Conservation (phyloP, 53 echinoderm and acorn worm genomes). For the Temnopleurus reevesii region DNA sequence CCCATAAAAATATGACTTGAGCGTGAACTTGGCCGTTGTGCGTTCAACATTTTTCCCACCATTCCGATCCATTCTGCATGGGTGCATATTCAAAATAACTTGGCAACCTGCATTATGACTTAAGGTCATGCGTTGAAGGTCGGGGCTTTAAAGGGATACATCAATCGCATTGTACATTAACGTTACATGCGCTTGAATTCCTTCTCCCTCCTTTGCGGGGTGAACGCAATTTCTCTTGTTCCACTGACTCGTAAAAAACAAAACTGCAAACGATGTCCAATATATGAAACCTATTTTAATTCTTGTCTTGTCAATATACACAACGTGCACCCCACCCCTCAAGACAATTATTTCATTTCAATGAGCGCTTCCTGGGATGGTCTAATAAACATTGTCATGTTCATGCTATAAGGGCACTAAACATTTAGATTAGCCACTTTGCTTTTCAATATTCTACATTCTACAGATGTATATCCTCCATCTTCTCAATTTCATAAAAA, state of each 20-base stretch:
- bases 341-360: neutral
- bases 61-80: constrained; percentile 14
- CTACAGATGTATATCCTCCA: no score
- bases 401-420: no score
- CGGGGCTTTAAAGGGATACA: neutral
- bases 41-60: constrained; percentile 25
- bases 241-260: neutral
- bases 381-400: no score
- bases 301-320: neutral
- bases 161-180: no score
- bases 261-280: neutral
- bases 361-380: neutral
- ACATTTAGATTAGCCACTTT: no score
- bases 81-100: constrained; percentile 25
- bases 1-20: neutral
- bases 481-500: no score
- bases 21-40: neutral
- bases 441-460: no score
- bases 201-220: neutral
- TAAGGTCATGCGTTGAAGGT: constrained; percentile 25
- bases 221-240: neutral
- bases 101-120: neutral
- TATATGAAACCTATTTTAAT: neutral
- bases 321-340: neutral
- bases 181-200: neutral